Evolutionary conservation across 2,113 vertebrate genomes (phyloP).

Genomic region (Corapipo altera): DNA sequence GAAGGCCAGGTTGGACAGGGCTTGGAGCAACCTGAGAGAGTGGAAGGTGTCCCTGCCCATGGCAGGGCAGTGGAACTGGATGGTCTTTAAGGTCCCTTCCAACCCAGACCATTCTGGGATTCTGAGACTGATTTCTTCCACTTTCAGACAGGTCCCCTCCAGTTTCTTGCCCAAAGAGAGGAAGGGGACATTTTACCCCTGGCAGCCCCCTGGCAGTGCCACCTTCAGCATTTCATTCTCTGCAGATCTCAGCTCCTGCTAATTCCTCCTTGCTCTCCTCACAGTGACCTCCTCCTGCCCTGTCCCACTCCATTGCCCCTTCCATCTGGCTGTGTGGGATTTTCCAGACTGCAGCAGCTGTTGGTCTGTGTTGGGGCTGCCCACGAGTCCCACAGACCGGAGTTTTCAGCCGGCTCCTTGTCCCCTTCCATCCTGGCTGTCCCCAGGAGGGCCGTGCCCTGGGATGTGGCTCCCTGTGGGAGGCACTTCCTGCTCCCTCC

Average conservation of each 20-base stretch:
- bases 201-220: not conserved
- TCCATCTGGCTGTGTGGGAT: fast-evolving
- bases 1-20: fast-evolving
- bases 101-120: not conserved
- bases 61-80: not conserved
- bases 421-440: not conserved
- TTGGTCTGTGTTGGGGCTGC: not conserved
- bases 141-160: not conserved
- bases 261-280: not conserved
- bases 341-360: not conserved
- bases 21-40: fast-evolving
- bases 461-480: not conserved
- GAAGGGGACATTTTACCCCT: not conserved
- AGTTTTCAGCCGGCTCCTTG: not conserved
- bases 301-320: not conserved
- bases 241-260: not conserved
- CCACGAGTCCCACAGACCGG: fast-evolving
- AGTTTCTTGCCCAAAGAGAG: not conserved
- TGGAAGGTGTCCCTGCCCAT: not conserved
- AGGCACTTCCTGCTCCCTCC: no score
- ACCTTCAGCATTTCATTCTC: not conserved
- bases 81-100: not conserved
- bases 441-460: fast-evolving
- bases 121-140: not conserved
- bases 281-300: not conserved